Evolutionary conservation across 2,888 invertebrate genomes (phyloP).

Genomic region (Hydrotaea cyrtoneurina): DNA sequence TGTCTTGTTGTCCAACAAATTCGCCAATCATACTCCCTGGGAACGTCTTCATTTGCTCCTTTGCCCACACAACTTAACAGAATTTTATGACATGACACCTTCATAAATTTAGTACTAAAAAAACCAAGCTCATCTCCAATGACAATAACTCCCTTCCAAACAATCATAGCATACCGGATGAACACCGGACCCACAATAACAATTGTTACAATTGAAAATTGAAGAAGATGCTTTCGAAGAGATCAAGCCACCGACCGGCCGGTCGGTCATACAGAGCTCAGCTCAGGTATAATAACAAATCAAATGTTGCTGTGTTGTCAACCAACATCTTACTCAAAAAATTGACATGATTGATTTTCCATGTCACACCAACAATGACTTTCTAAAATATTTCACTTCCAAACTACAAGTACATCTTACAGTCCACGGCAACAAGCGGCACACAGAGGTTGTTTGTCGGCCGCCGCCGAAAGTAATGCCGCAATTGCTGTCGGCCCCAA

Average conservation of each 20-base stretch:
- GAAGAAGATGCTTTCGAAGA: conserved; percentile 7
- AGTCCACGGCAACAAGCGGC: neutral
- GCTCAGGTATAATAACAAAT: conserved; percentile 38
- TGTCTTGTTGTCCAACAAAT: neutral
- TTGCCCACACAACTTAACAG: neutral
- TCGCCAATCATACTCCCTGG: neutral
- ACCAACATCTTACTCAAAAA: conserved; percentile 77
- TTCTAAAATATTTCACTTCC: conserved; percentile 75
- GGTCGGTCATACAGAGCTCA: neutral
- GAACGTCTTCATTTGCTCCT: conserved; percentile 5
- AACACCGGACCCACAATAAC: neutral
- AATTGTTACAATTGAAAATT: conserved; percentile 35
- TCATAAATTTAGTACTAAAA: conserved; percentile 29
- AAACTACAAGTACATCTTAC: conserved; percentile 40
- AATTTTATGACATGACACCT: conserved; percentile 37
- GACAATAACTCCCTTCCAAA: neutral
- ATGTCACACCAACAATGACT: conserved; percentile 73
- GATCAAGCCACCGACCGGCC: conserved; percentile 1
- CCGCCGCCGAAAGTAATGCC: neutral
- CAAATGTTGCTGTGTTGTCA: conserved; percentile 69
- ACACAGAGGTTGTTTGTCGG: conserved; percentile 3
- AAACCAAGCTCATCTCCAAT: neutral
- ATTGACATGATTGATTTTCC: conserved; percentile 79
- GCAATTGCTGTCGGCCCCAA: neutral
- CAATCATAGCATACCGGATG: neutral